These are phyloP conservation scores for Hirtodrosophila confusa DNA, from an alignment of 2,888 invertebrate species.

Conservation along the genomic window DNA sequence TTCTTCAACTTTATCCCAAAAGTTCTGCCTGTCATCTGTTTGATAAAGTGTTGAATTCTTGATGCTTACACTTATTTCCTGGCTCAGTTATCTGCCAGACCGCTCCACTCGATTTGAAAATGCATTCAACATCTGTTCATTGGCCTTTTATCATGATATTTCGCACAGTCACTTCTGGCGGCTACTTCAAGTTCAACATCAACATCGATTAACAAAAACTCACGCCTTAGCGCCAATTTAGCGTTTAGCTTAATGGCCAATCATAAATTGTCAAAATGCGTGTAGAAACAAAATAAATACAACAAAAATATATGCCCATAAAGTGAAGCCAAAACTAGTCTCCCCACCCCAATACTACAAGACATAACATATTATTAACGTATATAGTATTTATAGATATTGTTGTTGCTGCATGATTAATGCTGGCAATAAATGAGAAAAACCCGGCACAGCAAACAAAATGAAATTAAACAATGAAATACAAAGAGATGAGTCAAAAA, in stretches of 20 bases:
- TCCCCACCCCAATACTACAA: slow-evolving; percentile 1
- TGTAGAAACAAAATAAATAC: slow-evolving; percentile 21
- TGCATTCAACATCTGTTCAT: slow-evolving; percentile 41
- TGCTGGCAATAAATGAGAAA: slow-evolving; percentile 68
- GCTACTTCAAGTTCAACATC: slow-evolving; percentile 45
- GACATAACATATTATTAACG: slow-evolving; percentile 61
- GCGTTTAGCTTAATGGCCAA: slow-evolving; percentile 72
- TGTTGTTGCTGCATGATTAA: slow-evolving; percentile 63
- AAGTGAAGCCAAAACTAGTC: slow-evolving; percentile 47
- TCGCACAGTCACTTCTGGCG: slow-evolving; percentile 36
- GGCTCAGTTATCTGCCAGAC: background rate
- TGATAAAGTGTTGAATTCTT: slow-evolving; percentile 2
- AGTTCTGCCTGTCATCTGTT: too few species aligned
- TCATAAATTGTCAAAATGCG: slow-evolving; percentile 66
- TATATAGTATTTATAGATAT: slow-evolving; percentile 31
- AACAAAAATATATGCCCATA: slow-evolving; percentile 35
- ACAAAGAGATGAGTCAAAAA: slow-evolving; percentile 65
- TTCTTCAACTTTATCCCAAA: too few species aligned
- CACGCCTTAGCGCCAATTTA: slow-evolving; percentile 74
- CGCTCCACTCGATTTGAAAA: background rate
- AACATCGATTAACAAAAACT: slow-evolving; percentile 63
- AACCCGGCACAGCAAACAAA: slow-evolving; percentile 56
- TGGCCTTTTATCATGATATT: slow-evolving; percentile 41
- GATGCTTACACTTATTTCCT: slow-evolving; percentile 1
- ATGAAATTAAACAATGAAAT: slow-evolving; percentile 37